phyloP scores from a whole-genome alignment of 2,888 invertebrate genomes.

The Mythimna loreyi region DNA sequence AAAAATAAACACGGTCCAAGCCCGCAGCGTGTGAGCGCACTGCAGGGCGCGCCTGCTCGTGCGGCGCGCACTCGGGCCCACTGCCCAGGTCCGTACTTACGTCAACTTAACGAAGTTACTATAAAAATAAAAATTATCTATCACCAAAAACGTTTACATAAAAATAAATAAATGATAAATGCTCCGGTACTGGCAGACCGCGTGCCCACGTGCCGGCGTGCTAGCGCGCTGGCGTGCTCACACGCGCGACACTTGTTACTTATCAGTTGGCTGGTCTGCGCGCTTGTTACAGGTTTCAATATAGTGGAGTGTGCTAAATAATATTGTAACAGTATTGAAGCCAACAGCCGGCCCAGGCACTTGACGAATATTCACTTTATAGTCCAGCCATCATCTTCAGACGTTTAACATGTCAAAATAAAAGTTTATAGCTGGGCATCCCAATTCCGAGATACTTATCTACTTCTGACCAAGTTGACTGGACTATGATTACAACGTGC shows the following conservation, averaged over 20 bases:
- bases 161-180: constrained; percentile 70
- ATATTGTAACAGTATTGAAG: neutral
- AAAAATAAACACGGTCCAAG: constrained; percentile 49
- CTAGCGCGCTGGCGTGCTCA: constrained; percentile 1
- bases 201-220: constrained; percentile 4
- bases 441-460: no score
- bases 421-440: no score
- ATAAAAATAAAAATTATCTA: constrained; percentile 66
- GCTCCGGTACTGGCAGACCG: constrained; percentile 60
- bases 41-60: neutral
- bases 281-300: neutral
- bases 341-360: constrained; percentile 21
- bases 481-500: neutral
- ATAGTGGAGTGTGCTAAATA: neutral
- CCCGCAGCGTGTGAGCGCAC: neutral
- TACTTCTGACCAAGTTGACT: no score
- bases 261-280: neutral
- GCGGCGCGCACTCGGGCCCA: neutral
- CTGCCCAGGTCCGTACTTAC: constrained; percentile 20
- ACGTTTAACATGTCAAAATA: no score
- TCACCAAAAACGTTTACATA: constrained; percentile 63
- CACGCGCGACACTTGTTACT: neutral
- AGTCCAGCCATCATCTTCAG: no score
- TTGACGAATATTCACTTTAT: neutral
- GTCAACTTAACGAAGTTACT: constrained; percentile 54